A percentile compares a stretch with the other conserved stretches of the same genome.
phyloP scores from a whole-genome alignment of 1,140 invertebrate genomes.

The Drosophila funebris region DNA sequence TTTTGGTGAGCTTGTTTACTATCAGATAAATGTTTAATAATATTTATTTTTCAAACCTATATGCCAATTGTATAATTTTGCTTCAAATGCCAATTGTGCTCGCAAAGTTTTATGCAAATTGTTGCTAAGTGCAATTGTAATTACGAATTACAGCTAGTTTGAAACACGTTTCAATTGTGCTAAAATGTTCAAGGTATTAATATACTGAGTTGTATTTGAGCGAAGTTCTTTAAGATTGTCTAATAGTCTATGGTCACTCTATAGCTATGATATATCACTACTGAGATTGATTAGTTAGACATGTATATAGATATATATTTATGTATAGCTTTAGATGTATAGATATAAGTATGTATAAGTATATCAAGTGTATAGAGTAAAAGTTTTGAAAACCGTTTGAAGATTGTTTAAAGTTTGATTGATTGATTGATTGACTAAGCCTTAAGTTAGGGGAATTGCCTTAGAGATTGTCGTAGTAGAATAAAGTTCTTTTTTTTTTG shows the following conservation, averaged over 20 bases:
- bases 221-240: conserved; percentile 43
- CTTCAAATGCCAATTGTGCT: conserved; percentile 64
- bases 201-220: conserved; percentile 48
- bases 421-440: conserved; percentile 67
- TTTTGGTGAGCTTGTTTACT: conserved; percentile 42
- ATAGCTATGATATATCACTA: conserved; percentile 59
- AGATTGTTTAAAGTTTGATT: conserved; percentile 70
- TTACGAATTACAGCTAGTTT: conserved; percentile 15
- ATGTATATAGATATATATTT: conserved; percentile 34
- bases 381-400: conserved; percentile 76
- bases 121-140: conserved; percentile 50
- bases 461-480: conserved; percentile 77
- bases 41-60: conserved; percentile 13
- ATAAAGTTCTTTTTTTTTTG: conserved; percentile 34
- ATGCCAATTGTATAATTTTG: conserved; percentile 61
- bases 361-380: conserved; percentile 43
- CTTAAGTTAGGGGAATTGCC: conserved; percentile 54
- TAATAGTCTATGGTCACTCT: conserved; percentile 27
- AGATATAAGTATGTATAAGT: conserved; percentile 35
- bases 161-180: conserved; percentile 32
- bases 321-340: conserved; percentile 28
- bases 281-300: conserved; percentile 53
- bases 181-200: conserved; percentile 23
- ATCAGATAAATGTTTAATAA: conserved; percentile 11
- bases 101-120: conserved; percentile 71